Percentiles rank a stretch among this genome's conserved stretches.
phyloP scores from a whole-genome alignment of 2,113 vertebrate genomes.

The Atherinomorus stipes region DNA sequence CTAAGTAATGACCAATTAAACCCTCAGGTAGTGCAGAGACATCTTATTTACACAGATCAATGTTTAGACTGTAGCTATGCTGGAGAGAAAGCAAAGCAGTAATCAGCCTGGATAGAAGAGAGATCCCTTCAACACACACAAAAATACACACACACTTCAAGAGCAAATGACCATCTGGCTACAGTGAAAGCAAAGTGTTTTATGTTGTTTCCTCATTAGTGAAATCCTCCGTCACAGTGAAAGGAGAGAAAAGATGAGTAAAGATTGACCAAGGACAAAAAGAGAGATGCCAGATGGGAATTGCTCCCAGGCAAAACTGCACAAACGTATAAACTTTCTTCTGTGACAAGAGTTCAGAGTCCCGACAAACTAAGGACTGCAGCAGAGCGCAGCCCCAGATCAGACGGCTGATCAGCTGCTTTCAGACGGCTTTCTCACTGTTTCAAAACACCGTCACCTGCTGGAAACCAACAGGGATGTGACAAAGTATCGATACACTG shows the following conservation, averaged over 20 bases:
- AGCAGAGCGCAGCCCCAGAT: slow-evolving; percentile 24
- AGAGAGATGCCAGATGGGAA: slow-evolving; percentile 37
- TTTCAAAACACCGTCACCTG: not conserved
- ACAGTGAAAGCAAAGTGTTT: slow-evolving; percentile 51
- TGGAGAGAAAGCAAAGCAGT: slow-evolving; percentile 28
- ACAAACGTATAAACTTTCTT: slow-evolving; percentile 38
- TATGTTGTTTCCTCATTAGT: slow-evolving; percentile 59
- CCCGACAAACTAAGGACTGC: slow-evolving; percentile 53
- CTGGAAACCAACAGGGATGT: not conserved
- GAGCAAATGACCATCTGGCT: slow-evolving; percentile 65
- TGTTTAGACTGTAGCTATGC: slow-evolving; percentile 1
- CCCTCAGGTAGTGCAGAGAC: not conserved
- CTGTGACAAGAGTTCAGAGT: slow-evolving; percentile 45
- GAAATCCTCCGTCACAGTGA: slow-evolving; percentile 46
- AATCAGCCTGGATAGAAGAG: slow-evolving; percentile 6
- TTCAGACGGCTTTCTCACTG: not conserved
- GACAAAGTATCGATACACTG: no score
- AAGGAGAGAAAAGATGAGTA: slow-evolving; percentile 30
- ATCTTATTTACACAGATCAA: slow-evolving; percentile 24
- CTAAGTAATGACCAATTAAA: not conserved
- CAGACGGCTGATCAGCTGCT: slow-evolving; percentile 18
- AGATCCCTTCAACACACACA: slow-evolving; percentile 26
- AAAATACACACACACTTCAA: slow-evolving; percentile 31
- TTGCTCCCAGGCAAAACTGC: slow-evolving; percentile 51
- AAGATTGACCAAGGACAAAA: slow-evolving; percentile 6